Conservation (phyloP, 2,113 vertebrate species). For the Chrysemys picta region DNA sequence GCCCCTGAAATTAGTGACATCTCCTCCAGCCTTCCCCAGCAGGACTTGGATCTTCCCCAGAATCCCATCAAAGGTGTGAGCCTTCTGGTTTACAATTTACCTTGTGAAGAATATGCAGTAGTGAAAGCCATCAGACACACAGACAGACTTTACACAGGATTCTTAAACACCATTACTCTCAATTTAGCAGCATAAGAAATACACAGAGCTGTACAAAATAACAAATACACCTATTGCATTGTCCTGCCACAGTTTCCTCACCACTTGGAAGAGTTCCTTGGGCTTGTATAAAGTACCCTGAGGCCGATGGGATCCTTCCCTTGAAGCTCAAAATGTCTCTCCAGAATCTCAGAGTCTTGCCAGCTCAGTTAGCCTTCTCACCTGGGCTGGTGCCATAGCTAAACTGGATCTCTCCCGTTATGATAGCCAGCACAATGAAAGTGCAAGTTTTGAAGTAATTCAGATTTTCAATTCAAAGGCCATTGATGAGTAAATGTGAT, state of each 20-base stretch:
- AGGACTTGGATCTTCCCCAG: not conserved
- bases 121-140: not conserved
- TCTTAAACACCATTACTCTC: not conserved
- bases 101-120: not conserved
- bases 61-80: not conserved
- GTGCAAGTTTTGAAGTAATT: not conserved
- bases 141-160: not conserved
- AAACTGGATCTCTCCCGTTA: not conserved
- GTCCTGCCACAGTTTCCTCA: not conserved
- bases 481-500: not conserved
- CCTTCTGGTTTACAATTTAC: not conserved
- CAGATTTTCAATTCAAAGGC: not conserved
- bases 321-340: not conserved
- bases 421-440: not conserved
- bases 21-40: not conserved
- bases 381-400: not conserved
- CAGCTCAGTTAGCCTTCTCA: not conserved
- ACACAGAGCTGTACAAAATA: not conserved
- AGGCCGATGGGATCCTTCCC: too few relatives aligned
- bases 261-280: not conserved
- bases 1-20: not conserved
- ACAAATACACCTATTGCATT: not conserved
- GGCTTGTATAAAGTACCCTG: not conserved
- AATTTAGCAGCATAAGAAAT: not conserved
- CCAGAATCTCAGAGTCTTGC: not conserved